Evolutionary conservation across 2,888 invertebrate species (phyloP).

Genomic region (Drosophila ezoana): DNA sequence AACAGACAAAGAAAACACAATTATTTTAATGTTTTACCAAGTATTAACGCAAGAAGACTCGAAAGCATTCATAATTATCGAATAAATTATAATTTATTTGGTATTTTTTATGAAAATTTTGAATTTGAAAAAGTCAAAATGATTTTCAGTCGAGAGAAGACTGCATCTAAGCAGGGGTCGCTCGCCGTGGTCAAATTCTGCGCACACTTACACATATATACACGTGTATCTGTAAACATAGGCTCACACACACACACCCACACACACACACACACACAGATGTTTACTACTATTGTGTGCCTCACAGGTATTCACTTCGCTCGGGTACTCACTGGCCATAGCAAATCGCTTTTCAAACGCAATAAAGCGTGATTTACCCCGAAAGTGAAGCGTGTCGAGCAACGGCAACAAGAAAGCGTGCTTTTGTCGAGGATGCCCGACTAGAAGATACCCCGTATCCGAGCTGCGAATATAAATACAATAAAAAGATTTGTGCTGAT

Average conservation of each 20-base stretch:
- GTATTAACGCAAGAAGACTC: not conserved
- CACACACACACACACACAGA: not conserved
- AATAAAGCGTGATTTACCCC: constrained; percentile 62
- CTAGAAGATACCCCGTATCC: constrained; percentile 3
- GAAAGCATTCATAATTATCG: too few relatives aligned
- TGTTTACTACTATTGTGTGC: constrained; percentile 4
- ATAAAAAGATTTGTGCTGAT: too few relatives aligned
- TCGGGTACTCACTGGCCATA: constrained; percentile 47
- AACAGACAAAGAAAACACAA: not conserved
- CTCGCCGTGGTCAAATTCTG: not conserved
- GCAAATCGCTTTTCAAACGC: constrained; percentile 63
- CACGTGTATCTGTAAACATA: constrained; percentile 3
- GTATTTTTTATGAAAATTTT: constrained; percentile 29
- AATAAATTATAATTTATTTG: too few relatives aligned
- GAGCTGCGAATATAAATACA: too few relatives aligned
- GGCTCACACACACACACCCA: not conserved
- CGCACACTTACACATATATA: constrained; percentile 1
- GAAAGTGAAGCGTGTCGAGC: constrained; percentile 57
- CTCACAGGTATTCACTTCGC: constrained; percentile 30
- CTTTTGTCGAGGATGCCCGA: not conserved
- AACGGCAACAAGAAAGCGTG: constrained; percentile 1
- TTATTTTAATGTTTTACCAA: not conserved
- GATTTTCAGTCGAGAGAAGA: constrained; percentile 18
- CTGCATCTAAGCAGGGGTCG: constrained; percentile 5
- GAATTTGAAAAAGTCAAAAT: constrained; percentile 35